Evolutionary conservation across 2,113 vertebrate species (phyloP).

Genomic region (Myotis davidii): DNA sequence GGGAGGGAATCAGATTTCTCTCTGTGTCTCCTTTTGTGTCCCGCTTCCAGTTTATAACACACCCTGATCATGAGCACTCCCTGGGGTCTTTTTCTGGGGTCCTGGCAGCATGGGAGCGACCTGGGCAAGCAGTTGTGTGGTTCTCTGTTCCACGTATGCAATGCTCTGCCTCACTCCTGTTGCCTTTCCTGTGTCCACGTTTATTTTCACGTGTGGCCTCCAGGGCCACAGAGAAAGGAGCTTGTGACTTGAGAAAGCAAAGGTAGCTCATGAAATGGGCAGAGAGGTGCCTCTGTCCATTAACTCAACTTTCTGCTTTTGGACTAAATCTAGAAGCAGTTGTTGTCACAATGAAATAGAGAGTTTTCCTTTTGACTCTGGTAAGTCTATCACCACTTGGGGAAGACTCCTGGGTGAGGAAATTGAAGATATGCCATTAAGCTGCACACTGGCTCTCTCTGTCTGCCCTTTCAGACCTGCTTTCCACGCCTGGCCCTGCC

Average conservation of each 20-base stretch:
- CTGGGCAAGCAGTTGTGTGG: not conserved
- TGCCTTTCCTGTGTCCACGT: not conserved
- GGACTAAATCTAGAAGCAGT: not conserved
- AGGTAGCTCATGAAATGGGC: not conserved
- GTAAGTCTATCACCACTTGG: not conserved
- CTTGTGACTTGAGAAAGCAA: not conserved
- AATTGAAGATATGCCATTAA: not conserved
- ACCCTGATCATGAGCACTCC: not conserved
- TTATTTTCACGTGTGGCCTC: not conserved
- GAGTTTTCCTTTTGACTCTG: not conserved
- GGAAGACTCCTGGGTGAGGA: not conserved
- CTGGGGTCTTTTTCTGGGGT: not conserved
- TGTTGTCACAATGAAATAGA: not conserved
- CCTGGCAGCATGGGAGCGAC: not conserved
- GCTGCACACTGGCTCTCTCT: not conserved
- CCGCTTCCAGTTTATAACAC: not conserved
- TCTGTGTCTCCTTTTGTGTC: not conserved
- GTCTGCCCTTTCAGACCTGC: not conserved
- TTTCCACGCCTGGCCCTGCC: not conserved
- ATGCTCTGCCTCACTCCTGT: not conserved
- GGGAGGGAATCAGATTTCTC: not conserved
- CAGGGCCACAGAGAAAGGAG: not conserved
- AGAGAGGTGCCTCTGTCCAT: not conserved
- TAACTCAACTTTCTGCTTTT: not conserved
- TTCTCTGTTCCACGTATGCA: not conserved